Conservation (phyloP, 2,113 vertebrate genomes). For the Amphiprion ocellaris region DNA sequence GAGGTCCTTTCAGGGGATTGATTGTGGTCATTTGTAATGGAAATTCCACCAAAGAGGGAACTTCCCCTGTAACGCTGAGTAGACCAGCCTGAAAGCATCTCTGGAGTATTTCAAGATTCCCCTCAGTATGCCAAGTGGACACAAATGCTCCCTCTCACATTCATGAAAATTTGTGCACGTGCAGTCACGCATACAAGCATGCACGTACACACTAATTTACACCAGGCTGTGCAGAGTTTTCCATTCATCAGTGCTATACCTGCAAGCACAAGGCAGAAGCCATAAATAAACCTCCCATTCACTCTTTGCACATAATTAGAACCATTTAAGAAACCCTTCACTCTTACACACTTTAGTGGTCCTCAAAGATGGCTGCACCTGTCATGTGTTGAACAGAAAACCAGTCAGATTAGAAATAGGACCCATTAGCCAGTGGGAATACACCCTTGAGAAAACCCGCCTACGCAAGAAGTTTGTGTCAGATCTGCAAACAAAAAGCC, state of each 20-base stretch:
- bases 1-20: constrained; percentile 35
- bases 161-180: constrained; percentile 4
- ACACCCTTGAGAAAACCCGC: neutral
- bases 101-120: constrained; percentile 53
- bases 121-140: constrained; percentile 24
- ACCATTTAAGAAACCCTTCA: constrained; percentile 31
- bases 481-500: too few species aligned
- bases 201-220: constrained; percentile 25
- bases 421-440: neutral
- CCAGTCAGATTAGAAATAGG: constrained; percentile 33
- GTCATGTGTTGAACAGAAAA: constrained; percentile 37
- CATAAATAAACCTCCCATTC: constrained; percentile 44
- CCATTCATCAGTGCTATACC: constrained; percentile 42
- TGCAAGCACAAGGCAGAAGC: constrained; percentile 25
- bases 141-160: neutral
- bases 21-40: constrained; percentile 48
- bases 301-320: constrained; percentile 26
- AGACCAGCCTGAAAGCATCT: neutral
- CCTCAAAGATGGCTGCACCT: constrained; percentile 35
- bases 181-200: constrained; percentile 4
- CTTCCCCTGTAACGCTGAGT: constrained; percentile 29
- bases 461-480: neutral
- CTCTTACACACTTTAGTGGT: constrained; percentile 23
- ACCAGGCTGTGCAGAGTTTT: constrained; percentile 37
- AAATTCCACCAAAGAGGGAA: constrained; percentile 57